A percentile compares a stretch with the other conserved stretches of the same genome.
These are phyloP conservation scores for Tetranychus piercei DNA, from an alignment of 2,888 invertebrate species.

Conservation along the genomic window DNA sequence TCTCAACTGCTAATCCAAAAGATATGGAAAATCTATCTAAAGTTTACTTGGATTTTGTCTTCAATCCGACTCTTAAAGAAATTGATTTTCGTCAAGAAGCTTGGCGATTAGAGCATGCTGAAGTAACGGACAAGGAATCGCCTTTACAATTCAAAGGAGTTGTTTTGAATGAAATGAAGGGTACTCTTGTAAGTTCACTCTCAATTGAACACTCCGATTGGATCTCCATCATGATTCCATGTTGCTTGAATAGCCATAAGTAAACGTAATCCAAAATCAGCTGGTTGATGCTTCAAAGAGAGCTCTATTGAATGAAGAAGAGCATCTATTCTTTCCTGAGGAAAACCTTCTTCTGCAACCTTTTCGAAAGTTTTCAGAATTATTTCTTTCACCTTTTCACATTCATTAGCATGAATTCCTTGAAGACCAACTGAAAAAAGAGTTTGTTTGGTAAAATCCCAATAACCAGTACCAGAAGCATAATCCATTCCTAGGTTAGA, in stretches of 20 bases:
- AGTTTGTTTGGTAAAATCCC: conserved; percentile 51
- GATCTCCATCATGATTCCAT: conserved; percentile 71
- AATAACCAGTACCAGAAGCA: conserved; percentile 51
- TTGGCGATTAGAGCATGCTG: conserved; percentile 69
- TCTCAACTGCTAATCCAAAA: conserved; percentile 68
- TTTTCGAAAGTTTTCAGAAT: conserved; percentile 55
- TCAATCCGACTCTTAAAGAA: conserved; percentile 57
- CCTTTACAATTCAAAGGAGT: conserved; percentile 72
- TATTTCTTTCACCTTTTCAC: conserved; percentile 48
- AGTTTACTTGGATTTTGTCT: conserved; percentile 76
- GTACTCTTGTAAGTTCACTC: conserved; percentile 48
- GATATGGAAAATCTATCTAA: conserved; percentile 41
- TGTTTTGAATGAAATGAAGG: conserved; percentile 96
- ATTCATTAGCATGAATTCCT: conserved; percentile 57
- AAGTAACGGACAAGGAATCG: conserved; percentile 50
- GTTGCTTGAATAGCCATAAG: conserved; percentile 54
- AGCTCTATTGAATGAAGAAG: conserved; percentile 71
- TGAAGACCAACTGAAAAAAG: conserved; percentile 67
- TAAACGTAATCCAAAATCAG: conserved; percentile 65
- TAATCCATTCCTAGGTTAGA: conserved; percentile 75
- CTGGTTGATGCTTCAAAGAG: conserved; percentile 61
- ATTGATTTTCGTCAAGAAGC: conserved; percentile 80
- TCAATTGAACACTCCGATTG: conserved; percentile 44
- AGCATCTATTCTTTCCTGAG: conserved; percentile 59
- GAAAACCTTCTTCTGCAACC: conserved; percentile 57